Evolutionary conservation across 2,797 vertebrate genomes (phyloP), one percentile per base, ranked within the genome.

Genomic region (Eleutherodactylus coqui): DNA sequence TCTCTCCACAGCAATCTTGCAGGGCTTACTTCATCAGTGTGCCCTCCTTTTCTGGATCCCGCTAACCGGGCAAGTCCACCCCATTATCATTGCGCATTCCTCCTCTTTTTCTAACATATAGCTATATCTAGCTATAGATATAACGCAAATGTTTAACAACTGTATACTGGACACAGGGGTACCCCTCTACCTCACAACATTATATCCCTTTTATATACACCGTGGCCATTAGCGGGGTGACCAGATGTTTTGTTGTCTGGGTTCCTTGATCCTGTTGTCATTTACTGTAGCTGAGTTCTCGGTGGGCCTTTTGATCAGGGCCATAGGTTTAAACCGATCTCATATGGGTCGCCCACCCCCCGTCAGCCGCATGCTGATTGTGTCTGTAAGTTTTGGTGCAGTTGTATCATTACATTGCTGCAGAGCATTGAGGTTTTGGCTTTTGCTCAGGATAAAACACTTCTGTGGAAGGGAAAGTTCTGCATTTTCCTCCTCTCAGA

Each of bases 381-480:
- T 38, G 34, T 24, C 67, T 69, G 19, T 70, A 11, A 7, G 69
- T 43, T 72, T 43, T 72, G 10, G 24, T 1, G 24, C 38, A 43
- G 69, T 43, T 41, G 10, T 72, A 27, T 14, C 17, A 43, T 67
- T 43, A 5, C 5, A 7, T 45, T 45, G 5, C 24, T 41, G 70
- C 41, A 14, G 24, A 73, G n/a, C 1, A 16, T 2, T 73, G n/a
- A 45, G 41, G 70, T 73, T 73, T 73, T 43, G 70, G 38, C 70
- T 73, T 73, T 45, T 73, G 38, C 70, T 43, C 41, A 27, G 41
- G 70, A 73, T 45, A 73, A 72, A 75, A 75, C 27, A n/a, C 47
- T 75, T 32, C 16, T 49, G 16, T 19, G 19, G 16, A 53, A 34
- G 27, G 29, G 32, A 34, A 49, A 29, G 16, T 53, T 51, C 45